phyloP scores from a whole-genome alignment of 2,797 vertebrate genomes.

The Odontamblyopus lacepedii region DNA sequence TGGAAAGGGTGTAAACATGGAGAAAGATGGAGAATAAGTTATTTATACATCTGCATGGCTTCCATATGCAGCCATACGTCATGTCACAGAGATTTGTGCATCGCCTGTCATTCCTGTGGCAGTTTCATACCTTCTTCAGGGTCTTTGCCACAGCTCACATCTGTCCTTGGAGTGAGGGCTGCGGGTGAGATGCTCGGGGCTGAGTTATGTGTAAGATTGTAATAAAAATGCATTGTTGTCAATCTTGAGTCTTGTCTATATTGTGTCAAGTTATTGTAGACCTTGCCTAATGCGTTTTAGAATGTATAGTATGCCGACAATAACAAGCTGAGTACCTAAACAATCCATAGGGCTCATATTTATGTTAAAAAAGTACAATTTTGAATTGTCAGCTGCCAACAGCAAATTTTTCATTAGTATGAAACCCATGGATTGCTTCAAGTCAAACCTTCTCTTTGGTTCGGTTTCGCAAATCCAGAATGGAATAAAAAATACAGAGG shows the following conservation, averaged over 20 bases:
- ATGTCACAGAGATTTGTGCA: slow-evolving; percentile 19
- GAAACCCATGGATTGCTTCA: too few species aligned
- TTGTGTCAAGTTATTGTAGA: neutral
- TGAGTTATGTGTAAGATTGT: neutral
- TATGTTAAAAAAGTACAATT: too few species aligned
- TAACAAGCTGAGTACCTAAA: too few species aligned
- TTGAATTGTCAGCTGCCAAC: too few species aligned
- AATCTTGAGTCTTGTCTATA: neutral
- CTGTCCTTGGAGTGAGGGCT: slow-evolving; percentile 29
- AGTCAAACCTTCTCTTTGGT: too few species aligned
- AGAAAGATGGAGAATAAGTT: neutral
- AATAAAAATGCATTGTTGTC: slow-evolving; percentile 10
- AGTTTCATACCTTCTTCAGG: slow-evolving; percentile 16
- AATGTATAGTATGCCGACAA: neutral
- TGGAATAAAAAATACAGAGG: too few species aligned
- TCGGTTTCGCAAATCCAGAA: too few species aligned
- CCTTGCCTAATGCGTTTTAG: neutral
- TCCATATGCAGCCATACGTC: neutral
- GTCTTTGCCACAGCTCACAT: slow-evolving; percentile 30
- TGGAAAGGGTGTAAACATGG: neutral
- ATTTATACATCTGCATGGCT: neutral
- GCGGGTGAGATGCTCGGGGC: neutral
- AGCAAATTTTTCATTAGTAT: too few species aligned
- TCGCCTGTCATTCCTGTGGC: slow-evolving; percentile 8
- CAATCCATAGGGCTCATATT: too few species aligned